Conservation (phyloP, 2,888 invertebrate species). For the Nephrotoma guestfalica region DNA sequence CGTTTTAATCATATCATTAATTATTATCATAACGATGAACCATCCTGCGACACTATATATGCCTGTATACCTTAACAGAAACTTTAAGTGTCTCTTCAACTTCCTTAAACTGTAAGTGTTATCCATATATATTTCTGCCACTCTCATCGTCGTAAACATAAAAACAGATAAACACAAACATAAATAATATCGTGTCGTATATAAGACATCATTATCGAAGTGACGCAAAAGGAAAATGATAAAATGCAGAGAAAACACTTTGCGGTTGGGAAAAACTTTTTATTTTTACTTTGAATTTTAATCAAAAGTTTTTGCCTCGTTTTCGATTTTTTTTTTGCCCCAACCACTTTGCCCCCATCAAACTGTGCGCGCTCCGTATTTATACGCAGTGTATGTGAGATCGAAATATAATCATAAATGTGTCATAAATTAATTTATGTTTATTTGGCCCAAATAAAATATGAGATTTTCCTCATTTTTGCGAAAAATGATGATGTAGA, state of each 20-base stretch:
- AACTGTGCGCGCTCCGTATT: neutral
- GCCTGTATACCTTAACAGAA: neutral
- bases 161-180: neutral
- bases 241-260: neutral
- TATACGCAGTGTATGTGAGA: neutral
- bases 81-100: neutral
- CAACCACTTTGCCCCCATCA: neutral
- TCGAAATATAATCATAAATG: neutral
- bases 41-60: neutral
- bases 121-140: neutral
- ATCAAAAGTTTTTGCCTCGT: neutral
- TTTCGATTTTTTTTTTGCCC: neutral
- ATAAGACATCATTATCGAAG: neutral
- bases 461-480: neutral
- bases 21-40: no score
- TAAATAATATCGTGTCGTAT: neutral
- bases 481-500: neutral
- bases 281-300: neutral
- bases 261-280: neutral
- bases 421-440: neutral
- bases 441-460: neutral
- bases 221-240: neutral
- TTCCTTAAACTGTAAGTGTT: neutral
- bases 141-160: neutral
- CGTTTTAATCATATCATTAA: no score